Evolutionary conservation across 2,113 vertebrate genomes (phyloP).

Genomic region (Axis porcinus): DNA sequence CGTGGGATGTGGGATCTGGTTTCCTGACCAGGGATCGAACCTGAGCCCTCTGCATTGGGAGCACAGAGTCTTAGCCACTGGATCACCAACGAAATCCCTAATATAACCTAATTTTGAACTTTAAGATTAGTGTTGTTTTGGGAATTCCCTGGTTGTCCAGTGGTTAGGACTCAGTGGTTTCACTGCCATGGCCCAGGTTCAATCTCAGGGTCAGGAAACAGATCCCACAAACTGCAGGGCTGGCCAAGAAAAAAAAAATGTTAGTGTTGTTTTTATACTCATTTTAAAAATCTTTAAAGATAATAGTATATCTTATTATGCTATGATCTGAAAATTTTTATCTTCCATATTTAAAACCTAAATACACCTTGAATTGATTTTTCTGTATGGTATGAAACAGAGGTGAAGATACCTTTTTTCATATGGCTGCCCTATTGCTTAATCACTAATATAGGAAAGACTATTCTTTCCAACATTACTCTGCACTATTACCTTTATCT

Average conservation of each 20-base stretch:
- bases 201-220: not conserved
- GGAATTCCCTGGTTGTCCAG: not conserved
- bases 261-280: not conserved
- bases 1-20: not conserved
- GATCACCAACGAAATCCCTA: not conserved
- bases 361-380: not conserved
- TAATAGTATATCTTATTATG: not conserved
- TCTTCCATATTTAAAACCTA: not conserved
- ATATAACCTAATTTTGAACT: not conserved
- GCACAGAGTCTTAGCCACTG: not conserved
- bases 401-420: not conserved
- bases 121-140: not conserved
- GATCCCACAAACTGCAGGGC: not conserved
- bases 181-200: fast-evolving
- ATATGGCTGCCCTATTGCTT: not conserved
- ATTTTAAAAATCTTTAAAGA: not conserved
- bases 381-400: not conserved
- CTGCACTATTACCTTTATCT: not conserved
- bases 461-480: not conserved
- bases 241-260: not conserved
- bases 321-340: not conserved
- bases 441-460: not conserved
- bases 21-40: not conserved
- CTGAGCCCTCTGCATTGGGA: not conserved
- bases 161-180: not conserved